phyloP scores from a whole-genome alignment of 2,797 vertebrate species.

The Euthynnus affinis region DNA sequence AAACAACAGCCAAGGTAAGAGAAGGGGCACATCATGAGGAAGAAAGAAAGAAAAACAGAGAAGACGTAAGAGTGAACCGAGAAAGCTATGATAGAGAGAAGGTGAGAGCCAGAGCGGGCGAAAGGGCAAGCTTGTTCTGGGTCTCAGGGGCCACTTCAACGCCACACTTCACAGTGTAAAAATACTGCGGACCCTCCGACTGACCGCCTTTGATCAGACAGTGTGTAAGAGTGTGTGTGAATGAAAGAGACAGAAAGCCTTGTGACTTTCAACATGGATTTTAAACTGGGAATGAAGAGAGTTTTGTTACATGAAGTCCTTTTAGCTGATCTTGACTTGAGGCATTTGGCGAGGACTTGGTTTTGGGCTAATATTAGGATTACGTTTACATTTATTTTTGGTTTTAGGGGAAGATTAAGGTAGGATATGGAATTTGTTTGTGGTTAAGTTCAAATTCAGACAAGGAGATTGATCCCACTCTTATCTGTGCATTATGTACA shows the following conservation, averaged over 20 bases:
- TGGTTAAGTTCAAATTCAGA: background rate
- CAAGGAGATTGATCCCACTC: background rate
- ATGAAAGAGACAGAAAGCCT: slow-evolving; percentile 6
- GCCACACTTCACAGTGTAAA: slow-evolving; percentile 78
- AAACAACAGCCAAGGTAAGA: slow-evolving; percentile 49
- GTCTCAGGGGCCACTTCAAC: slow-evolving; percentile 75
- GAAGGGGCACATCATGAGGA: slow-evolving; percentile 14
- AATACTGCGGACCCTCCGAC: slow-evolving; percentile 75
- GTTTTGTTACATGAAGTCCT: slow-evolving; percentile 20
- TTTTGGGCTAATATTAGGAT: background rate
- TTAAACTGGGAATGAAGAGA: slow-evolving; percentile 10
- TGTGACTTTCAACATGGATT: slow-evolving; percentile 8
- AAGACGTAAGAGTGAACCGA: slow-evolving; percentile 1
- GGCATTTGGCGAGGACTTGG: background rate
- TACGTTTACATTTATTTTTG: background rate
- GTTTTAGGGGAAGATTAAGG: background rate
- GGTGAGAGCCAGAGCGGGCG: slow-evolving; percentile 57
- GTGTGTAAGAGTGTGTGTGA: slow-evolving; percentile 5
- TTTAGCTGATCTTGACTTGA: background rate
- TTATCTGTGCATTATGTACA: background rate
- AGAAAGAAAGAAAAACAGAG: slow-evolving; percentile 34
- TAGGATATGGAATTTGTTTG: background rate
- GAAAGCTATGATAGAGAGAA: slow-evolving; percentile 28
- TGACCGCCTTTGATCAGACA: slow-evolving; percentile 67
- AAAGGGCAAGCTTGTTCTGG: slow-evolving; percentile 75